Evolutionary conservation across 2,797 vertebrate species (phyloP), one percentile per base, ranked within the genome.

Genomic region (Ceryle rudis): DNA sequence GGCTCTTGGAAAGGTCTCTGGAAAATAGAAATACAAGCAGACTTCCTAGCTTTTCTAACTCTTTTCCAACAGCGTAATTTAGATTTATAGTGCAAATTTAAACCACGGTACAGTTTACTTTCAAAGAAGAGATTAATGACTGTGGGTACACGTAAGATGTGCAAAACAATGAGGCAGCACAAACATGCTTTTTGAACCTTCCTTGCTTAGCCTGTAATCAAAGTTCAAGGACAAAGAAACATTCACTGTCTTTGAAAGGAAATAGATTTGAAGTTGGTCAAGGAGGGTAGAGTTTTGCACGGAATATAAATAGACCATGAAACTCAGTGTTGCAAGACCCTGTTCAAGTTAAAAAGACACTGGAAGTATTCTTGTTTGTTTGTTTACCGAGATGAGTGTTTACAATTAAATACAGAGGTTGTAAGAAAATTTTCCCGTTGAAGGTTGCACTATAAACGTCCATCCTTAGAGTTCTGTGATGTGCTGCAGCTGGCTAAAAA

Each of bases 111-210:
- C 13, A 28, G 19, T 81, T 90, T 72, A 31, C 22, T 37, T 82
- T 78, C 77, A 47, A 57, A 69, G 57, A 69, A 57, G 35, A 28
- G 8, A 7, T 46, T 65, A 29, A 44, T 6, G 5, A 17, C 42
- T 13, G 3, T 46, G 29, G 26, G 2, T 17, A 39, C 19, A 7
- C 1, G 0, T 25, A 66, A 83, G 2, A 39, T 87, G 23, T 64
- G n/a, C 41, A 62, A 87, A 93, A 57, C 33, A 85, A 5, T 46
- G 20, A 67, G 15, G 10, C 17, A 65, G 13, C 21, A 22, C 20
- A 54, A 88, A 54, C 29, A 80, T 55, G 26, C 6, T 31, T 79
- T 66, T 67, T 49, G 31, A 41, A 37, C 22, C 10, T 89, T 70
- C 20, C 31, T 70, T 51, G 6, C 70, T 83, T 74, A 26, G 7